phyloP scores from a whole-genome alignment of 2,113 vertebrate genomes.

The Miniopterus natalensis region DNA sequence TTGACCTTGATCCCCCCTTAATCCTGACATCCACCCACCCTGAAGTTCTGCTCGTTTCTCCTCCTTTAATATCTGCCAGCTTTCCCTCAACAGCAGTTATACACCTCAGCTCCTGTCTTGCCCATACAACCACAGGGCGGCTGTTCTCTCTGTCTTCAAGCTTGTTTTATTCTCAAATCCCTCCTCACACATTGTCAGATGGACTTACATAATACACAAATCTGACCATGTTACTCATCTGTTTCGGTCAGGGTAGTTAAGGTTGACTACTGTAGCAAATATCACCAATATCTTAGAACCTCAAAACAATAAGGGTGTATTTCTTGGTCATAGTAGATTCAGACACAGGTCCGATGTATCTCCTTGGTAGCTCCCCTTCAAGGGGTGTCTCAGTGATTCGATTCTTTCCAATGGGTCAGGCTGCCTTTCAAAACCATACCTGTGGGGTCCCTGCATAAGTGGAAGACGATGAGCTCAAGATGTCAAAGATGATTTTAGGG shows the following conservation, averaged over 20 bases:
- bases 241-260: not conserved
- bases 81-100: not conserved
- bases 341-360: not conserved
- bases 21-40: not conserved
- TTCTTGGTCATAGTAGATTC: not conserved
- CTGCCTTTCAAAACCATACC: not conserved
- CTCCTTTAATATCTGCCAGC: not conserved
- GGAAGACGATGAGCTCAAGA: not conserved
- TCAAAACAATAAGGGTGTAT: not conserved
- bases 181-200: not conserved
- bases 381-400: not conserved
- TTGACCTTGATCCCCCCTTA: not conserved
- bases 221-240: not conserved
- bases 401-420: not conserved
- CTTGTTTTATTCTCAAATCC: not conserved
- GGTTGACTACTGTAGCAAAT: not conserved
- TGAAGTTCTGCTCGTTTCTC: not conserved
- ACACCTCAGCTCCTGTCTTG: too few relatives aligned
- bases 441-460: not conserved
- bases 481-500: not conserved
- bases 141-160: not conserved
- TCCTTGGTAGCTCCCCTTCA: not conserved
- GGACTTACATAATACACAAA: not conserved
- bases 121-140: not conserved
- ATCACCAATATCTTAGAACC: not conserved